These are phyloP conservation scores for Acanthurus tractus DNA, from an alignment of 2,797 vertebrate genomes.

Conservation along the genomic window DNA sequence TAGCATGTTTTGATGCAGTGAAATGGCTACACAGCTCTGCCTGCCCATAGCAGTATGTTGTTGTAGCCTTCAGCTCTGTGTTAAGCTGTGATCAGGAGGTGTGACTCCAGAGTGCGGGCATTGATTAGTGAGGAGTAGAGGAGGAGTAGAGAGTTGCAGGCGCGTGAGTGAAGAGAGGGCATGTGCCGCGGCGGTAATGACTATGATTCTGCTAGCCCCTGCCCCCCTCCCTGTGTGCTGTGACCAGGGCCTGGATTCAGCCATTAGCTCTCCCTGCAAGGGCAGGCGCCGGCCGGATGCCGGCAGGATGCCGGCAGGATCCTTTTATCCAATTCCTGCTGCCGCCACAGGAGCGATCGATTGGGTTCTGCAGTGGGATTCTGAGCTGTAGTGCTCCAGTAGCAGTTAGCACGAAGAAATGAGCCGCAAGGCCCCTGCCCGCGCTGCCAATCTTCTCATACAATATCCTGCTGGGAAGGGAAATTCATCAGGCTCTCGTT, in stretches of 20 bases:
- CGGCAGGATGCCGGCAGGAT: slow-evolving; percentile 87
- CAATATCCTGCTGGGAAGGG: slow-evolving; percentile 85
- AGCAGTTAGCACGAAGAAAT: slow-evolving; percentile 90
- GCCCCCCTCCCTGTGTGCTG: slow-evolving; percentile 82
- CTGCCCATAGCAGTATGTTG: slow-evolving; percentile 65
- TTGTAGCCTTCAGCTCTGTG: slow-evolving; percentile 73
- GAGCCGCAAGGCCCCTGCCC: slow-evolving; percentile 88
- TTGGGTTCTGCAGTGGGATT: slow-evolving; percentile 87
- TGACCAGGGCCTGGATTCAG: slow-evolving; percentile 88
- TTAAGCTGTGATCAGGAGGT: slow-evolving; percentile 80
- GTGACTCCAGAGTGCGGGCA: slow-evolving; percentile 78
- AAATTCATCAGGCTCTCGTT: slow-evolving; percentile 89
- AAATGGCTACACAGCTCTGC: slow-evolving; percentile 77
- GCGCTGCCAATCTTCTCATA: slow-evolving; percentile 91
- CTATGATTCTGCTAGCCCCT: slow-evolving; percentile 83
- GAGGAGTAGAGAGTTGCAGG: slow-evolving; percentile 76
- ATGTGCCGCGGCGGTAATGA: slow-evolving; percentile 87
- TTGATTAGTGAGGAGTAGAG: slow-evolving; percentile 75
- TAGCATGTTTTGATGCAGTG: slow-evolving; percentile 50
- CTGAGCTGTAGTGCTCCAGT: slow-evolving; percentile 86
- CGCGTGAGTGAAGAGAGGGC: slow-evolving; percentile 81
- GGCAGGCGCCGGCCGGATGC: slow-evolving; percentile 87
- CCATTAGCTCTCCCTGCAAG: slow-evolving; percentile 87
- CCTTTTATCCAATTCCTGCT: slow-evolving; percentile 89
- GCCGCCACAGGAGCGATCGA: slow-evolving; percentile 91